Evolutionary conservation across 2,888 invertebrate species (phyloP).

Genomic region (Pristionchus japonicus): DNA sequence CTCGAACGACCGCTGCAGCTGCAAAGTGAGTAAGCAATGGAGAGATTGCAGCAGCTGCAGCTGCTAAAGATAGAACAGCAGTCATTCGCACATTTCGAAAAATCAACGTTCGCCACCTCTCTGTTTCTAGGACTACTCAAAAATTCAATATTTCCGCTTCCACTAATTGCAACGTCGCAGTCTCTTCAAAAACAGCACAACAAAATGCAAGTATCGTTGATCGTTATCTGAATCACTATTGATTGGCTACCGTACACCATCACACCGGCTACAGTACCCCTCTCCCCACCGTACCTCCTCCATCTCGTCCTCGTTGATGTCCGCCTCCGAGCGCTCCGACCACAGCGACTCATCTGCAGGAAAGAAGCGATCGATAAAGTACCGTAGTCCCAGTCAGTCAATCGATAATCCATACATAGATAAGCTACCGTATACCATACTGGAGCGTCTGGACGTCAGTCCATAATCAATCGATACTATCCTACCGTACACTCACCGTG

Average conservation of each 20-base stretch:
- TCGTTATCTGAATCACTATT: not conserved
- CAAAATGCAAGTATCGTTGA: no score
- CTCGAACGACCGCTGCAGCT: slow-evolving; percentile 41
- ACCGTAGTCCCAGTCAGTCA: not conserved
- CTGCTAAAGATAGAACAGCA: no score
- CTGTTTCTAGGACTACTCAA: no score
- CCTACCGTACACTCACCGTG: not conserved
- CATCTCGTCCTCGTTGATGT: slow-evolving; percentile 34
- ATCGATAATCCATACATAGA: not conserved
- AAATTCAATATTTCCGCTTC: no score
- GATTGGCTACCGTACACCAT: not conserved
- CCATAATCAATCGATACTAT: not conserved
- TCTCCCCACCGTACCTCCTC: slow-evolving; percentile 38
- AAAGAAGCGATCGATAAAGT: not conserved
- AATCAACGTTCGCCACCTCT: no score
- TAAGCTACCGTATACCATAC: not conserved
- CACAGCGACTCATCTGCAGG: slow-evolving; percentile 18
- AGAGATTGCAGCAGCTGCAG: no score
- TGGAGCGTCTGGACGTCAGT: no score
- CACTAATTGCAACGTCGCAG: no score
- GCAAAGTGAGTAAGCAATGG: no score
- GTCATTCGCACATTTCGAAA: no score
- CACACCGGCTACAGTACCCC: not conserved
- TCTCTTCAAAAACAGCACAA: no score
- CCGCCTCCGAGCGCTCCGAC: slow-evolving; percentile 30